These are phyloP conservation scores for Kuschelorhynchus macadamiae DNA, from an alignment of 2,888 invertebrate species.

Conservation along the genomic window DNA sequence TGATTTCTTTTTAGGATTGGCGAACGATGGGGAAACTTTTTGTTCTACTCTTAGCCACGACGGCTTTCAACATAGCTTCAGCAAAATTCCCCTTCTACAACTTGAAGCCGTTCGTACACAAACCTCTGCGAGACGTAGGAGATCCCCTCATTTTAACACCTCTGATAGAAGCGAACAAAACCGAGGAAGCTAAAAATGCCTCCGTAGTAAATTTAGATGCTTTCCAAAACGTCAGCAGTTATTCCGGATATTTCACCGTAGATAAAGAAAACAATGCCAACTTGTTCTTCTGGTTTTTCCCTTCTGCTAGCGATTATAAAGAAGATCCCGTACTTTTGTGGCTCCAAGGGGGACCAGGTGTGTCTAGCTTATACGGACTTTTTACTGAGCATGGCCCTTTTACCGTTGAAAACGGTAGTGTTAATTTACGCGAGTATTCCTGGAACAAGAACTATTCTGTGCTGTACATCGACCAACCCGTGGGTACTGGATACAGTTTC, in stretches of 20 bases:
- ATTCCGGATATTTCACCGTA: conserved; percentile 85
- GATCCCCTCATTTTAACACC: conserved; percentile 84
- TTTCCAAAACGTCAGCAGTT: conserved; percentile 73
- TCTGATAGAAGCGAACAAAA: conserved; percentile 78
- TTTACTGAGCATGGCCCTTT: conserved; percentile 76
- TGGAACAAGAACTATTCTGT: conserved; percentile 87
- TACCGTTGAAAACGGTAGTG: conserved; percentile 66
- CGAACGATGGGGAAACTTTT: conserved; percentile 17
- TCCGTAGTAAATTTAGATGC: conserved; percentile 69
- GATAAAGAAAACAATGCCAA: conserved; percentile 81
- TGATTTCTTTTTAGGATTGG: not conserved
- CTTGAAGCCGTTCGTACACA: conserved; percentile 25
- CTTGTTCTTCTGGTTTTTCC: conserved; percentile 92
- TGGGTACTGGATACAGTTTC: conserved; percentile 89
- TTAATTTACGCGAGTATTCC: conserved; percentile 75
- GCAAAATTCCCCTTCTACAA: conserved; percentile 23
- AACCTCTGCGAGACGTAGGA: conserved; percentile 59
- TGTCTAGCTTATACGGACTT: conserved; percentile 20
- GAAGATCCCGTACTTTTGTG: conserved; percentile 82
- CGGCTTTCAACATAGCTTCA: not conserved
- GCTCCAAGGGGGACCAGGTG: conserved; percentile 87
- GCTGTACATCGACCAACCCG: conserved; percentile 94
- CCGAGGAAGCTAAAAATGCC: conserved; percentile 74
- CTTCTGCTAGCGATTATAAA: conserved; percentile 71
- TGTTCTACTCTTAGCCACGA: not conserved